Evolutionary conservation across 2,888 invertebrate genomes (phyloP), one percentile per base, ranked within the genome.

Genomic region (Artemia sinica): DNA sequence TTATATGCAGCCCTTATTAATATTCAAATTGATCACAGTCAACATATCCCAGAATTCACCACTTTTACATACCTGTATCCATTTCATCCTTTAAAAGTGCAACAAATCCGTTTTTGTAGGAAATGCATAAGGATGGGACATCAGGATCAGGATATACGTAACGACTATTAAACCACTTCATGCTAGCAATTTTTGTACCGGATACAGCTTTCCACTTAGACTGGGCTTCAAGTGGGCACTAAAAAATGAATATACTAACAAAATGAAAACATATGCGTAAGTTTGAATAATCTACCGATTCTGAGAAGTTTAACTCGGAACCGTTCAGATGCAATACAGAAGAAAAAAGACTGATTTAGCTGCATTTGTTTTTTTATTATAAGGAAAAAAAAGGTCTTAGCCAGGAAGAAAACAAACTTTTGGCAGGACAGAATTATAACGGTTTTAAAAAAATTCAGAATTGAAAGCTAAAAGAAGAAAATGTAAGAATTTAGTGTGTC

Each of bases 1-100:
- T 41, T 41, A 41, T 41, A 41, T 41, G 41, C 41, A 41, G 41
- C 41, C 41, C 41, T 41, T 41, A 41, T 41, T 41, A 41, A 6
- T 6, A 41, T 41, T 41, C 41, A 41, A 41, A 41, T 41, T 6
- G 41, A 41, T 41, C 6, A 41, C 18, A 18, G 48, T 9, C 51
- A 58, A 67, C 65, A 11, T 65, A 12, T 50, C 11, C 48, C 12
- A 50, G 9, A 69, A 12, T 18, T 66, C 49, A 66, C 13, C 28
- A 28, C 13, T 18, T 49, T 8, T 4, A 73, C 74, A 75, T 78
- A 86, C 91, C 84, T 77, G 90, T 87, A 79, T 97, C 96, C 74
- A 83, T 86, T 76, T 93, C 92, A 77, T 86, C 86, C 74, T 85
- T 84, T 91, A 96, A 92, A 66, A 98, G 80, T 76, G 93, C 88